Evolutionary conservation across 2,888 invertebrate species (phyloP), one percentile per base, ranked within the genome.

Genomic region (Priocnemis perturbator): DNA sequence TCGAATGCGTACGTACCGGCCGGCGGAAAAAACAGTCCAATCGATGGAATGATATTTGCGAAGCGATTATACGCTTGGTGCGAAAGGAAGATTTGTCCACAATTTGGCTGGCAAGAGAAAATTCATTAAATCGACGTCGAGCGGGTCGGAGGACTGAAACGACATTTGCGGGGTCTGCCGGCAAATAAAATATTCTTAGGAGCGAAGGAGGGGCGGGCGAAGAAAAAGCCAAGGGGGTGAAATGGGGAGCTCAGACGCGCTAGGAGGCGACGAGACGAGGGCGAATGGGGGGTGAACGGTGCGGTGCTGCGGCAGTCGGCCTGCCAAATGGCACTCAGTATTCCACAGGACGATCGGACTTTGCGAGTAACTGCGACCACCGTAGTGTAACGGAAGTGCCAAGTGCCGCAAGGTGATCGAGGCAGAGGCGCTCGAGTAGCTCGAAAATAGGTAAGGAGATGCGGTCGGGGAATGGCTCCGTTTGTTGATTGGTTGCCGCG

Each of bases 271-370:
- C 14, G 20, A 17, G 26, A 21, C 48, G 47, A 3, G 21, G 45
- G 21, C 17, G 26, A 56, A 52, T 47, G 21, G 23, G 44, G 53
- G 53, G 19, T 59, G 52, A 55, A 58, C 69, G 73, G 76, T 74
- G 74, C 77, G 76, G 68, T 67, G 69, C 62, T 45, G 61, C 21
- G 61, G 73, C 57, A 68, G 62, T 56, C 47, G 77, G 79, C 73
- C 83, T 85, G 86, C 87, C 86, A 86, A 87, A 86, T 83, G 81
- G 82, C 78, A 83, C 81, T 86, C 86, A 86, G 86, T 85, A 87
- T 86, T 85, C 85, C 82, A 81, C 73, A 77, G 78, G 72, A 69
- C 64, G 74, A 69, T 73, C 71, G 73, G 83, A 85, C 83, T 85
- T 71, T 52, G 69, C 81, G 80, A 85, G 81, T 83, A 82, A 82